Base-by-base conservation (phyloP, 2,113 vertebrate species). In the Gymnarchus niloticus region DNA sequence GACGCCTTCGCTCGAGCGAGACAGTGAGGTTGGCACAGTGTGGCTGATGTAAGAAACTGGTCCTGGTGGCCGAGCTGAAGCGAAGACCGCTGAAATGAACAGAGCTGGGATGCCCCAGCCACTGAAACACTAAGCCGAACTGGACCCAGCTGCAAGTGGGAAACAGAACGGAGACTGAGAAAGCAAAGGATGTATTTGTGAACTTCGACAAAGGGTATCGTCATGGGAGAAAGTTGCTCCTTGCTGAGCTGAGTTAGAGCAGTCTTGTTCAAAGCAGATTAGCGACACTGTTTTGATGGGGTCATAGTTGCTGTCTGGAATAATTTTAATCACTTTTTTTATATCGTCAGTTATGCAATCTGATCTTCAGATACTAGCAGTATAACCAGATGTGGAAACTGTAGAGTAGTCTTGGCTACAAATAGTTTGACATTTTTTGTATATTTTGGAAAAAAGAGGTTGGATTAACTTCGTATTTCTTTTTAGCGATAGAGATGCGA, bases 1-100 rank as follows among this genome's bases (percentile, higher is more conserved):
- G 96, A 96, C 19, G 96, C 96, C 57, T 99, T 99, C 10, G 92
- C 95, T 1, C 94, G 93, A 25, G 93, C 95, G 86, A 95, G 93
- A 0, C 94, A 96, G 87, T 99, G 94, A 98, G 28, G 28, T 12
- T 5, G 4, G 49, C 82, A 28, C 21, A 6, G 54, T 33, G 33
- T 17, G 12, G 6, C 33, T 83, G 6, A 7, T 10, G 59, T 6
- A 51, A 12, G 23, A 56, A 48, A n/a, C n/a, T n/a, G n/a, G n/a
- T n/a, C n/a, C n/a, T n/a, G n/a, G n/a, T n/a, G n/a, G 65, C 12
- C 14, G 14, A 73, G 61, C 12, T 33, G 2, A 37, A 73, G n/a
- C n/a, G n/a, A n/a, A n/a, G n/a, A n/a, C n/a, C n/a, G n/a, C n/a
- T n/a, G n/a, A n/a, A n/a, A n/a, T n/a, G n/a, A n/a, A n/a, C n/a